Evolutionary conservation across 1,140 invertebrate species (phyloP).

Genomic region (Proales similis): DNA sequence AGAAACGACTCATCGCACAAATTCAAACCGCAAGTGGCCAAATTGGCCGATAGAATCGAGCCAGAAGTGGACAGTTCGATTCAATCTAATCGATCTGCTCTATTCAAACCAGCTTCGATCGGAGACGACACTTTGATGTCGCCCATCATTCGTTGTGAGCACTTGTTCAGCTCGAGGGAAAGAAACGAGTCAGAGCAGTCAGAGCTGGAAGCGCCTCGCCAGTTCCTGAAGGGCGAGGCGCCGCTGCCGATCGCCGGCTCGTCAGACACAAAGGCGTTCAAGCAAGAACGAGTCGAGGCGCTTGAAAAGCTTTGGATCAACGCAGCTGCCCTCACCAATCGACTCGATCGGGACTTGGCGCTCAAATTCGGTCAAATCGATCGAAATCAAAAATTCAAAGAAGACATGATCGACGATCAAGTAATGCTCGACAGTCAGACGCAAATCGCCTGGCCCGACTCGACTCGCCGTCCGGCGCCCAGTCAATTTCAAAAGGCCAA

Average conservation of each 20-base stretch:
- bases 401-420: constrained; percentile 31
- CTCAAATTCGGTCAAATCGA: constrained; percentile 1
- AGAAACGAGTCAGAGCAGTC: neutral
- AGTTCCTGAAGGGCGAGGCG: neutral
- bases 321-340: neutral
- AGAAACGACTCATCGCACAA: too few species aligned
- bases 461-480: neutral
- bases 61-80: too few species aligned
- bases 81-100: neutral
- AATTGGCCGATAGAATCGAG: too few species aligned
- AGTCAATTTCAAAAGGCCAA: neutral
- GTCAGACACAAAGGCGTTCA: constrained; percentile 5
- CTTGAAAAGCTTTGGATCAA: constrained; percentile 34
- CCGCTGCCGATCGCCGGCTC: neutral
- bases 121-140: too few species aligned
- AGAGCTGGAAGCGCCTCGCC: constrained; percentile 5
- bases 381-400: constrained; percentile 20
- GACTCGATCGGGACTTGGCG: neutral
- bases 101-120: too few species aligned
- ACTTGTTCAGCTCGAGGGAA: neutral
- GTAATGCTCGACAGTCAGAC: too few species aligned
- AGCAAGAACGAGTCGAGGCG: constrained; percentile 7
- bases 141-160: constrained; percentile 13
- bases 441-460: constrained; percentile 28
- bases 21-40: too few species aligned